phyloP scores from a whole-genome alignment of 2,888 invertebrate genomes.

The Philopedon plagiatum region DNA sequence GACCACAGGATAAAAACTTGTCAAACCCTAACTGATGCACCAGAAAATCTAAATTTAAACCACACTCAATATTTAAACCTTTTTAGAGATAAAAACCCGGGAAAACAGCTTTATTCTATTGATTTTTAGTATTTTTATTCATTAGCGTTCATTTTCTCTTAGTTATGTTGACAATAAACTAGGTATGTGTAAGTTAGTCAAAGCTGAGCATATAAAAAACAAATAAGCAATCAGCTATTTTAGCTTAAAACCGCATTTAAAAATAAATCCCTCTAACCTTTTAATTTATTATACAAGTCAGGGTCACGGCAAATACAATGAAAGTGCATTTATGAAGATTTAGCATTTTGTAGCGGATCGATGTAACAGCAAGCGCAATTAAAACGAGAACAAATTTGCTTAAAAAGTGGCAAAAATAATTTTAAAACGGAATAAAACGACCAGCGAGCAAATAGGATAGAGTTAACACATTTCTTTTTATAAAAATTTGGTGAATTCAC shows the following conservation, averaged over 20 bases:
- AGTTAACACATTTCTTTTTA: not conserved
- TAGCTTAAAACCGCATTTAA: not conserved
- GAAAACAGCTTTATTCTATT: no score
- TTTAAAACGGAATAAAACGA: not conserved
- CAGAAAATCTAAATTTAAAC: no score
- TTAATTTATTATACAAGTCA: slow-evolving; percentile 4
- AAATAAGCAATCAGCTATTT: not conserved
- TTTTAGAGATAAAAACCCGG: no score
- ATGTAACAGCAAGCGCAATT: slow-evolving; percentile 8
- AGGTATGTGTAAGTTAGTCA: no score
- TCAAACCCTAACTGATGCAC: no score
- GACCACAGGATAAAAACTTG: no score
- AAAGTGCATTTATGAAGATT: not conserved
- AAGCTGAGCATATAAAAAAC: no score
- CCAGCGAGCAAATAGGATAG: not conserved
- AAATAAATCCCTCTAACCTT: not conserved
- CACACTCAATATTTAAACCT: no score
- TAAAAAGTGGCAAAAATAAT: not conserved
- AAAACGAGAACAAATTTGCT: slow-evolving; percentile 13
- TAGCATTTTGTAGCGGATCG: slow-evolving; percentile 16
- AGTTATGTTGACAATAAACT: no score
- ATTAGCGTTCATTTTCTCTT: no score
- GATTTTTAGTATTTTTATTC: no score
- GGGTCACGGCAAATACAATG: not conserved
- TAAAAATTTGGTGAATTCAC: no score